Base-by-base conservation (phyloP, 2,113 vertebrate species). In the Arenaria interpres region DNA sequence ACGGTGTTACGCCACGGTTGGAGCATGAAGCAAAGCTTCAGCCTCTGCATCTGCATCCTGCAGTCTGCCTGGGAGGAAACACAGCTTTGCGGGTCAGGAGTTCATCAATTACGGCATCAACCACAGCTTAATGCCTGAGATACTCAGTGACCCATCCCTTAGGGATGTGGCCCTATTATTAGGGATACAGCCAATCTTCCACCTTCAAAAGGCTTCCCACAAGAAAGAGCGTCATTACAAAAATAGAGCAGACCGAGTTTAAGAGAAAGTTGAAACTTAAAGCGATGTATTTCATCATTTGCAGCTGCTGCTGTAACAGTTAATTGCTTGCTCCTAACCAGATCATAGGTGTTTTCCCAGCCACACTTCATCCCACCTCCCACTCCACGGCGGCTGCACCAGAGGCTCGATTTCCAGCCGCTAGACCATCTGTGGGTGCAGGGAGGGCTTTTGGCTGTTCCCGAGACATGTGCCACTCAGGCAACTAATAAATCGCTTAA, bases 41-140 rank as follows among this genome's bases (percentile, higher is more conserved):
- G 69, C 33, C 41, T 91, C 68, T 81, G 37, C 54, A 16, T 71
- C 46, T 79, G 56, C 59, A 63, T 57, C 4, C 37, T 73, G 50
- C 85, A 83, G 41, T 46, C 56, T 96, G 73, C 28, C n/a, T 72
- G 20, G 24, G 63, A 79, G 81, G 73, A 89, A 95, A 83, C 81
- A 69, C 59, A 91, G 28, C 62, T 92, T 84, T 82, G 23, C 77
- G 73, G 96, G 92, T 92, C 84, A 85, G 80, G 64, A 93, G 91
- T 89, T 92, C 64, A 30, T 75, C 64, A 53, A 2, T 89, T 86
- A 90, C 33, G 27, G 68, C 79, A 64, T 43, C 35, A 79, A 51
- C 81, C 48, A 62, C 71, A 35, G 68, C 62, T 66, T 88, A 68
- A 19, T 69, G 48, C 53, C 59, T 4, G 6, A 85, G 54, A 76